Conservation (phyloP, 2,888 invertebrate species). For the Cantharis lateralis region DNA sequence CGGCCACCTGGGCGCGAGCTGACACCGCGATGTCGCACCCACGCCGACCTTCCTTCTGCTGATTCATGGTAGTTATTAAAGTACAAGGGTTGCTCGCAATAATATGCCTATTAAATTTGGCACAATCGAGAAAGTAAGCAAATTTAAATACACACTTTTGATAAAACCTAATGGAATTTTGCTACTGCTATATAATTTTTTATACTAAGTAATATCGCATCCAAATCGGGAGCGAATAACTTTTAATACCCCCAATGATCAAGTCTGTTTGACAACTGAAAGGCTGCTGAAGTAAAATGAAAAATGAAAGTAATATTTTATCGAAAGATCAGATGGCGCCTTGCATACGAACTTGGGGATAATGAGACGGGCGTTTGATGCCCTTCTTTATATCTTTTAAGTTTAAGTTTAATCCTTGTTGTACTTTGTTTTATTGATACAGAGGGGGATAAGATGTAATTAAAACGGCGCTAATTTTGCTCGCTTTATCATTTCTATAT, state of each 20-base stretch:
- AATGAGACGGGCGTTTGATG: constrained; percentile 56
- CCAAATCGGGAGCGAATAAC: constrained; percentile 15
- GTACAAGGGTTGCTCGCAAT: constrained; percentile 44
- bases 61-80: constrained; percentile 50
- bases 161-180: not conserved
- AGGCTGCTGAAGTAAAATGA: constrained; percentile 56
- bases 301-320: constrained; percentile 59
- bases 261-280: constrained; percentile 55
- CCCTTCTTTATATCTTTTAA: constrained; percentile 41
- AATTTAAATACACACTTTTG: not conserved
- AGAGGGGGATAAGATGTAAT: constrained; percentile 13
- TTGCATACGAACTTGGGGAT: constrained; percentile 57
- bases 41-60: constrained; percentile 47
- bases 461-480: not conserved
- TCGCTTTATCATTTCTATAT: not conserved
- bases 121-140: constrained; percentile 1
- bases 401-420: constrained; percentile 21
- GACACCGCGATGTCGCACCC: constrained; percentile 47
- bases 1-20: constrained; percentile 53
- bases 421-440: constrained; percentile 23
- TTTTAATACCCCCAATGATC: constrained; percentile 44
- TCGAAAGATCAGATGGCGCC: constrained; percentile 58
- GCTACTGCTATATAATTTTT: not conserved
- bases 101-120: constrained; percentile 25
- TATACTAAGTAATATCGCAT: constrained; percentile 10